These are phyloP conservation scores for Galemys pyrenaicus DNA, from an alignment of 2,113 vertebrate species.

Conservation along the genomic window DNA sequence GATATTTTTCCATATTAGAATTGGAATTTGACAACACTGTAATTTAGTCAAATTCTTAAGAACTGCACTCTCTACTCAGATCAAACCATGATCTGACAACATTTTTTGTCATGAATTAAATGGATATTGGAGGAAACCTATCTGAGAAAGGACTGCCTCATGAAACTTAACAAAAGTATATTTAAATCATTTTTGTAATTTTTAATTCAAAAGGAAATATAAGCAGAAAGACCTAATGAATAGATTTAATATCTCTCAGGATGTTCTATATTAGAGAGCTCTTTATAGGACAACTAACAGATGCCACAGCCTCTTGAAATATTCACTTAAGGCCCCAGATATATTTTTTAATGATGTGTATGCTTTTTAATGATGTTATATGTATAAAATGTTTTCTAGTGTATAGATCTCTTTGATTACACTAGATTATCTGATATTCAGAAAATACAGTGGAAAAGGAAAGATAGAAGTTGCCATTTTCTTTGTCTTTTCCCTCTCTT, in stretches of 20 bases:
- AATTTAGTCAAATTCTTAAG: neutral
- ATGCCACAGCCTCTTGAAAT: neutral
- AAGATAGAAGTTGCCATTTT: neutral
- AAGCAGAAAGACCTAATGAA: neutral
- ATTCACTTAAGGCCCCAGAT: neutral
- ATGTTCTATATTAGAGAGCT: neutral
- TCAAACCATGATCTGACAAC: neutral
- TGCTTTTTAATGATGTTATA: neutral
- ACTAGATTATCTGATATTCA: neutral
- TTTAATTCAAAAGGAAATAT: neutral
- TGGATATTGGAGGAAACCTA: neutral
- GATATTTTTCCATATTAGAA: neutral
- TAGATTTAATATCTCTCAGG: neutral
- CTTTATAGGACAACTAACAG: neutral
- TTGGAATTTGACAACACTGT: neutral
- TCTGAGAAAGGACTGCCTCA: neutral
- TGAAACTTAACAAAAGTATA: neutral
- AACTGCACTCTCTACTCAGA: neutral
- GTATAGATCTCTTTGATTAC: neutral
- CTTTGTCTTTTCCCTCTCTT: too few species aligned
- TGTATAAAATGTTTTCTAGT: neutral
- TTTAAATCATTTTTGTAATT: neutral
- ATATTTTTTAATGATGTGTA: neutral
- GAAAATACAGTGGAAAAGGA: neutral
- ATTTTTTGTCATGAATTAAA: neutral